These are phyloP conservation scores for Lophius americanus DNA, from an alignment of 2,797 vertebrate genomes.

Conservation along the genomic window DNA sequence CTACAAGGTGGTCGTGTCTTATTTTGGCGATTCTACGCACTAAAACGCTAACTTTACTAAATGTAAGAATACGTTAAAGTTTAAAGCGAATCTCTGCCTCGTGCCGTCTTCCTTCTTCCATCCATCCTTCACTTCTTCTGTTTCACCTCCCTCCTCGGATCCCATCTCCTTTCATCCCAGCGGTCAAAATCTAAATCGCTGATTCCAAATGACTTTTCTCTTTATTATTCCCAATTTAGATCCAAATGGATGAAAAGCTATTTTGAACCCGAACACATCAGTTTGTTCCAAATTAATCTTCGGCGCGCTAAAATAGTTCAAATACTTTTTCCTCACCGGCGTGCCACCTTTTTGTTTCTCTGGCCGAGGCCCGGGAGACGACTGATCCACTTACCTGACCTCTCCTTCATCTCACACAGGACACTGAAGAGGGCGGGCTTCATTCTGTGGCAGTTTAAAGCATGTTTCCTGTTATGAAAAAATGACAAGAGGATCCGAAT, in stretches of 20 bases:
- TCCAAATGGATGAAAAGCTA: too few species aligned
- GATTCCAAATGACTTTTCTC: too few species aligned
- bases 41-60: too few species aligned
- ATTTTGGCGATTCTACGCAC: too few species aligned
- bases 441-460: constrained; percentile 85
- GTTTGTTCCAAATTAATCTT: too few species aligned
- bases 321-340: background rate
- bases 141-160: background rate
- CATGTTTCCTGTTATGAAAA: constrained; percentile 78
- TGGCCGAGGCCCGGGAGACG: background rate
- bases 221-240: too few species aligned
- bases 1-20: too few species aligned
- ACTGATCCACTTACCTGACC: constrained; percentile 73
- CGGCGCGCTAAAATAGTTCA: too few species aligned
- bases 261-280: too few species aligned
- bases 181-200: too few species aligned
- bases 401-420: constrained; percentile 86
- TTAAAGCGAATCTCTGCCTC: constrained; percentile 3
- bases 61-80: too few species aligned
- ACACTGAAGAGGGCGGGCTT: constrained; percentile 85
- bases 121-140: background rate
- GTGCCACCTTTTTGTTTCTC: constrained; percentile 5
- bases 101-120: too few species aligned
- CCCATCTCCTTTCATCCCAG: background rate
- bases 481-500: constrained; percentile 4